A percentile compares a stretch with the other conserved stretches of the same genome.
phyloP scores from a whole-genome alignment of 2,888 invertebrate genomes.

The Minunthozetes semirufus region DNA sequence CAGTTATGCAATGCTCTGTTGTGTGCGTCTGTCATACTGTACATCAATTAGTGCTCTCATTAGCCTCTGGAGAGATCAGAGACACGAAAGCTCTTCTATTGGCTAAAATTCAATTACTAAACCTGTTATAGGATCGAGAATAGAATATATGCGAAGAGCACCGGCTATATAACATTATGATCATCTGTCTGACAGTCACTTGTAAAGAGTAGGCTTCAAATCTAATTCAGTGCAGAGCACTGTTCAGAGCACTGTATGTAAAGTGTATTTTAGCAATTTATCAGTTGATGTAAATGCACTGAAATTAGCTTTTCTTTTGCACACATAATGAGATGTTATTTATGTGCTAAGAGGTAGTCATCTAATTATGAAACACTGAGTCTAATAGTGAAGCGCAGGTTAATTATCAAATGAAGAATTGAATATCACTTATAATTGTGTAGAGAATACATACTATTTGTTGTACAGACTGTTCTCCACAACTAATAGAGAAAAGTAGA shows the following conservation, averaged over 20 bases:
- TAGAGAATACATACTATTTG: background rate
- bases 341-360: conserved; percentile 28
- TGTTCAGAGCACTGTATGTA: conserved; percentile 1
- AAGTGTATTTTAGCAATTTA: conserved; percentile 26
- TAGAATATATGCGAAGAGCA: conserved; percentile 17
- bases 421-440: background rate
- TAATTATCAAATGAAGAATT: conserved; percentile 30
- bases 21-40: conserved; percentile 3
- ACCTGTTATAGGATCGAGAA: conserved; percentile 28
- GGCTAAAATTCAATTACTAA: conserved; percentile 26
- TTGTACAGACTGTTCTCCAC: background rate
- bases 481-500: conserved; percentile 17
- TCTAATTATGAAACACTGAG: conserved; percentile 23
- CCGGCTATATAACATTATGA: conserved; percentile 7
- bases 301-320: conserved; percentile 27
- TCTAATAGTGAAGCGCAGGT: background rate
- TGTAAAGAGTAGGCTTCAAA: background rate
- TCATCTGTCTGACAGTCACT: conserved; percentile 25
- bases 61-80: conserved; percentile 27
- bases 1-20: too few relatives aligned
- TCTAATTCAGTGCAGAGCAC: conserved; percentile 10
- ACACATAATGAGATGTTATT: conserved; percentile 31
- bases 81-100: conserved; percentile 26
- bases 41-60: conserved; percentile 31
- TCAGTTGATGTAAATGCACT: conserved; percentile 28